Evolutionary conservation across 2,113 vertebrate species (phyloP).

Genomic region (Ciconia stormi): DNA sequence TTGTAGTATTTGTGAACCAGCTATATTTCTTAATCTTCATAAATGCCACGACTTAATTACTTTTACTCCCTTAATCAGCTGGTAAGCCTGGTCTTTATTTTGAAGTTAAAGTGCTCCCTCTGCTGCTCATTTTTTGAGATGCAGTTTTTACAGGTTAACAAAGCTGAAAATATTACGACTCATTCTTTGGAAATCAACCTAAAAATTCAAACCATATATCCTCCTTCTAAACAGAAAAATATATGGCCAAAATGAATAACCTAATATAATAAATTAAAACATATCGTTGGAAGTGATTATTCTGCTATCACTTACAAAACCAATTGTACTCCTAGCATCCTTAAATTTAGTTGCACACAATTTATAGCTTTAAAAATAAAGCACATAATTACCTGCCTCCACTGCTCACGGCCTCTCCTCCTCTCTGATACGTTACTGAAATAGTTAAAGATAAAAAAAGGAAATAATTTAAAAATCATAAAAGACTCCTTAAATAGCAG

Average conservation of each 20-base stretch:
- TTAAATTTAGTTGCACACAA: not conserved
- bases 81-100: conserved; percentile 25
- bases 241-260: not conserved
- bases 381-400: conserved; percentile 90
- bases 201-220: not conserved
- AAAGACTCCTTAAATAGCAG: not conserved
- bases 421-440: conserved; percentile 97
- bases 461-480: conserved; percentile 39
- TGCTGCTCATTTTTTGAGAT: conserved; percentile 62
- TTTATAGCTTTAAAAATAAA: conserved; percentile 30
- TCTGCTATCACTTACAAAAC: not conserved
- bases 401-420: conserved; percentile 95
- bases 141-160: not conserved
- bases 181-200: not conserved
- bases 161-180: not conserved
- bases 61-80: conserved; percentile 63
- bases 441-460: conserved; percentile 49
- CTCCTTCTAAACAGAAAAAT: not conserved
- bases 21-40: conserved; percentile 70
- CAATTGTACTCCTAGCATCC: not conserved
- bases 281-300: not conserved
- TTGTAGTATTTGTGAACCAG: conserved; percentile 48
- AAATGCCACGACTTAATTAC: conserved; percentile 68
- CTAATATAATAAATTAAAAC: not conserved
- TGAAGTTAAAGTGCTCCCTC: conserved; percentile 77